Evolutionary conservation across 2,888 invertebrate genomes (phyloP).

Genomic region (Venusia cambrica): DNA sequence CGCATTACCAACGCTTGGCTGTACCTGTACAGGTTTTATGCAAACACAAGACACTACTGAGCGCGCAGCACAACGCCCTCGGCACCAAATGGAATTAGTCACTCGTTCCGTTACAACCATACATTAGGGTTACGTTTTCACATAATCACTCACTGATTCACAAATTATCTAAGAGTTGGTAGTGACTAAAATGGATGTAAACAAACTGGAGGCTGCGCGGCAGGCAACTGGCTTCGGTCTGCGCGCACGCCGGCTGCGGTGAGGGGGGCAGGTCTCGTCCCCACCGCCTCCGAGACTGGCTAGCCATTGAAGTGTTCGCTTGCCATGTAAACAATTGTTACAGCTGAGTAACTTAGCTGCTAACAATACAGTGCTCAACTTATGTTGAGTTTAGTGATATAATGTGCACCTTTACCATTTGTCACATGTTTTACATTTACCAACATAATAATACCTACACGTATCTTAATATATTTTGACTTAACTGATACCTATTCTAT

Average conservation of each 20-base stretch:
- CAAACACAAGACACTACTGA: constrained; percentile 50
- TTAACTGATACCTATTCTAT: too few relatives aligned
- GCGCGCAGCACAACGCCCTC: constrained; percentile 46
- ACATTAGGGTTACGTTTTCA: constrained; percentile 33
- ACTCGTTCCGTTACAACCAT: constrained; percentile 24
- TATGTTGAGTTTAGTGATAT: too few relatives aligned
- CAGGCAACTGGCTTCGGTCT: constrained; percentile 70
- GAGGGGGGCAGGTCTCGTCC: constrained; percentile 51
- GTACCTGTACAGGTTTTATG: constrained; percentile 57
- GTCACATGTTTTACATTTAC: too few relatives aligned
- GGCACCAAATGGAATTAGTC: constrained; percentile 31
- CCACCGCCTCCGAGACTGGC: constrained; percentile 45
- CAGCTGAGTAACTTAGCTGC: constrained; percentile 57
- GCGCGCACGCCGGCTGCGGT: constrained; percentile 66
- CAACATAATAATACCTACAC: too few relatives aligned
- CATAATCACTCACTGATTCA: constrained; percentile 37
- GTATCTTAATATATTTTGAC: too few relatives aligned
- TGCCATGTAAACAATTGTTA: constrained; percentile 61
- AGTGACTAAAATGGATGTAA: constrained; percentile 49
- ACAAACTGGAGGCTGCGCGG: constrained; percentile 78
- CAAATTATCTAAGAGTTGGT: constrained; percentile 16
- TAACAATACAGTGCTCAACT: constrained; percentile 18
- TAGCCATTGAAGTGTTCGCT: constrained; percentile 56
- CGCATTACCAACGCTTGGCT: too few relatives aligned
- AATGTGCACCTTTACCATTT: too few relatives aligned